Base-by-base conservation (phyloP, 2,113 vertebrate genomes). In the Gymnarchus niloticus region DNA sequence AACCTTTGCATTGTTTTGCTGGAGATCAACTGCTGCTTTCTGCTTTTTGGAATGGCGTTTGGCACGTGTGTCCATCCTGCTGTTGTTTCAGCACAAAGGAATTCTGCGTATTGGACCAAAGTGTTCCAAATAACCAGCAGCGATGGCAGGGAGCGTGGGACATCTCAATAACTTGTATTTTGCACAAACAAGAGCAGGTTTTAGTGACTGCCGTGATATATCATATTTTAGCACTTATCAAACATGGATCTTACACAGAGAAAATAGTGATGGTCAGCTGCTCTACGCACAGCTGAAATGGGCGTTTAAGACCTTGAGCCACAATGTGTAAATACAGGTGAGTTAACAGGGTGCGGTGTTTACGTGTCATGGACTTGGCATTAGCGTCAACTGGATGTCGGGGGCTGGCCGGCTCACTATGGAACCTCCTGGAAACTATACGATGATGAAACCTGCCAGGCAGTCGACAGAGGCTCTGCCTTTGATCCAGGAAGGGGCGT, bases 181-280 rank as follows among this genome's bases (percentile, higher is more conserved):
- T 37, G 6, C 56, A 33, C 65, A 44, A 57, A 89, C 88, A 57
- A 87, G 85, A 52, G 84, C 87, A 84, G 65, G 52, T 88, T 90
- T 91, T 90, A 91, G 85, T 87, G 90, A 88, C 86, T 83, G 84
- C 85, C 84, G 85, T 88, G 89, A 91, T 88, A 85, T 61, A 65
- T 88, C 80, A 89, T 86, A 89, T 87, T 85, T 87, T 84, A 56
- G 46, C 80, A 52, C 80, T 86, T 89, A 88, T 86, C 61, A 87
- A 86, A 83, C 69, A 86, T 87, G 89, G 80, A 86, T 88, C 85
- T 88, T 88, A 88, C 85, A 86, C 25, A 76, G 73, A n/a, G 87
- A 85, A 89, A 87, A 86, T 83, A 19, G 80, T 61, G 49, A 81
- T 83, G 86, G 80, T 89, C 87, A 89, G 76, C 57, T 81, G 21